These are phyloP conservation scores for Ormyrus thymus DNA, from an alignment of 2,888 invertebrate genomes.

Conservation along the genomic window DNA sequence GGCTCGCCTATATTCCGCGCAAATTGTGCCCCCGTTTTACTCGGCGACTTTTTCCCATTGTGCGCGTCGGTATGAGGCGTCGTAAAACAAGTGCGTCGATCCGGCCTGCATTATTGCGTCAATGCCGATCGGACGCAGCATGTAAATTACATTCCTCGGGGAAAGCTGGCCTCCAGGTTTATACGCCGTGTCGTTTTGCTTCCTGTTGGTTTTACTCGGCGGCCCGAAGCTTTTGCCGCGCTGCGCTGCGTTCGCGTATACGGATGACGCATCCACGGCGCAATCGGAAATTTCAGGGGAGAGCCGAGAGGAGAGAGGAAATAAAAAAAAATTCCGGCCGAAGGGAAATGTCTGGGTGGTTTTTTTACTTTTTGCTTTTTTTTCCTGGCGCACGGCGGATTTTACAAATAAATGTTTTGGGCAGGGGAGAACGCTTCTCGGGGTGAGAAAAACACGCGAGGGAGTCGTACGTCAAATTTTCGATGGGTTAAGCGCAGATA, in stretches of 20 bases:
- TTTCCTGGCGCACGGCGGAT: neutral
- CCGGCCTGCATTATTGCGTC: slow-evolving; percentile 51
- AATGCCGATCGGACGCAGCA: slow-evolving; percentile 25
- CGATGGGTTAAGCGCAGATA: neutral
- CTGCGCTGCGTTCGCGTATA: neutral
- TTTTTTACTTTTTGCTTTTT: neutral
- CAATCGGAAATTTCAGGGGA: slow-evolving; percentile 49
- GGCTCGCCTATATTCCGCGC: neutral
- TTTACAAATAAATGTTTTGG: too few relatives aligned
- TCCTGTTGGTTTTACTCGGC: slow-evolving; percentile 43
- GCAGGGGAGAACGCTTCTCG: neutral
- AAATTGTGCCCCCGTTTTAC: slow-evolving; percentile 23
- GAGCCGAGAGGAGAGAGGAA: slow-evolving; percentile 6
- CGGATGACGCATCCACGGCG: neutral
- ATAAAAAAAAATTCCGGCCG: slow-evolving; percentile 4
- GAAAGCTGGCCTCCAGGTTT: slow-evolving; percentile 7
- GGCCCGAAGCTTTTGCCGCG: slow-evolving; percentile 34
- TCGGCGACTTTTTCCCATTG: slow-evolving; percentile 18
- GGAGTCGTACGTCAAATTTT: neutral
- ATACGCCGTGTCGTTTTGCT: slow-evolving; percentile 42
- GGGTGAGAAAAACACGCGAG: neutral
- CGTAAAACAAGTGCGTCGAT: slow-evolving; percentile 56
- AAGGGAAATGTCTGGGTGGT: slow-evolving; percentile 21
- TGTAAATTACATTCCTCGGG: slow-evolving; percentile 42
- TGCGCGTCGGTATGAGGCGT: slow-evolving; percentile 17